Evolutionary conservation across 2,113 vertebrate genomes (phyloP).

Genomic region (Cairina moschata): DNA sequence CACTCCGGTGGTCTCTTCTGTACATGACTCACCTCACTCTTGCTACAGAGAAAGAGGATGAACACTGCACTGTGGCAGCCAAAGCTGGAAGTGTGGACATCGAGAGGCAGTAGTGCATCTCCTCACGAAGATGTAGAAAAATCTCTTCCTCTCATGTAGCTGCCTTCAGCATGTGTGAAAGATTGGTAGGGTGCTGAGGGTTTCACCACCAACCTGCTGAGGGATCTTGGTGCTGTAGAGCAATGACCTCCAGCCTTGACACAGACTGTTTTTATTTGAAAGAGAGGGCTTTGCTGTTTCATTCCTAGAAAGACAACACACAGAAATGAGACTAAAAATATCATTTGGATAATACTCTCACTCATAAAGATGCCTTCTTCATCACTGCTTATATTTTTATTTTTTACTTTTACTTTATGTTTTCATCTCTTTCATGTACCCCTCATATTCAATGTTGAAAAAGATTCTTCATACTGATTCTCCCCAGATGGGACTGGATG

Average conservation of each 20-base stretch:
- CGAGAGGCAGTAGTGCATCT: neutral
- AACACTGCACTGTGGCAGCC: neutral
- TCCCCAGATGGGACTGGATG: neutral
- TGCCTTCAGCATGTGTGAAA: neutral
- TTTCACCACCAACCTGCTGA: neutral
- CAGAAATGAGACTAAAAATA: neutral
- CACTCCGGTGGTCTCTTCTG: neutral
- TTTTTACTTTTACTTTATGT: neutral
- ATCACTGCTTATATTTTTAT: neutral
- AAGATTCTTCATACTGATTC: neutral
- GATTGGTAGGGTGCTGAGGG: neutral
- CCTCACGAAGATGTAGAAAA: neutral
- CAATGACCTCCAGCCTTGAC: fast-evolving
- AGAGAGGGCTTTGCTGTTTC: neutral
- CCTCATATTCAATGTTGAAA: neutral
- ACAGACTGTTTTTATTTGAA: neutral
- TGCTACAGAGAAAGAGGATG: neutral
- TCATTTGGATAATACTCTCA: neutral
- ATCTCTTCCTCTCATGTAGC: neutral
- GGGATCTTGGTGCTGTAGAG: neutral
- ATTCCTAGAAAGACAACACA: neutral
- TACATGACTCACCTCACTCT: neutral
- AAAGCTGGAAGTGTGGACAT: neutral
- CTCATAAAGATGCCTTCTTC: neutral
- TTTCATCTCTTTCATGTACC: neutral